Conservation (phyloP, 2,113 vertebrate genomes). For the Grallaria varia region DNA sequence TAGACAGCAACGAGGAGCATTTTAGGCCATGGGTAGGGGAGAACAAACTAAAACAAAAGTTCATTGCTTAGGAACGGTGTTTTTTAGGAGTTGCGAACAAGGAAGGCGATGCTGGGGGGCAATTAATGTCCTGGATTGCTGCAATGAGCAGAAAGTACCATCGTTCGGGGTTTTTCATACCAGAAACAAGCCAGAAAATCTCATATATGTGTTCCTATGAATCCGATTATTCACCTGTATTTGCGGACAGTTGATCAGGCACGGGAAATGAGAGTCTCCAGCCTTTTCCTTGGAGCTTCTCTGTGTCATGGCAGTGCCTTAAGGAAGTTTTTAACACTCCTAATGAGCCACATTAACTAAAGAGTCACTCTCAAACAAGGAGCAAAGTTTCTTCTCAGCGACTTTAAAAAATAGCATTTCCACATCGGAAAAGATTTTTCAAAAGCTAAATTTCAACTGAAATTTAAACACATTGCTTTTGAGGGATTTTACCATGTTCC, state of each 20-base stretch:
- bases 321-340: not conserved
- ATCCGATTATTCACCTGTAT: no score
- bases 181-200: not conserved
- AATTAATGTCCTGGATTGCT: not conserved
- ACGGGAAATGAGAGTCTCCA: not conserved
- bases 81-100: not conserved
- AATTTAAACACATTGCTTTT: not conserved
- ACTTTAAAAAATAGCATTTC: not conserved
- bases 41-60: not conserved
- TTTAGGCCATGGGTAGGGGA: not conserved
- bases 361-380: not conserved
- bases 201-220: fast-evolving
- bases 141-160: not conserved
- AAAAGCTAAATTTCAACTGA: not conserved
- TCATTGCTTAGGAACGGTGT: not conserved
- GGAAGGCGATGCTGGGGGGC: fast-evolving
- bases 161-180: not conserved
- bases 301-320: fast-evolving
- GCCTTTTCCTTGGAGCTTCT: not conserved
- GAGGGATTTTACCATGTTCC: not conserved
- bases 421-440: not conserved
- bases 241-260: not conserved
- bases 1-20: not conserved
- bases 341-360: not conserved
- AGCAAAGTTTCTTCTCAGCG: not conserved